These are phyloP conservation scores for Cyanistes caeruleus DNA, from an alignment of 2,113 vertebrate genomes.

Conservation along the genomic window DNA sequence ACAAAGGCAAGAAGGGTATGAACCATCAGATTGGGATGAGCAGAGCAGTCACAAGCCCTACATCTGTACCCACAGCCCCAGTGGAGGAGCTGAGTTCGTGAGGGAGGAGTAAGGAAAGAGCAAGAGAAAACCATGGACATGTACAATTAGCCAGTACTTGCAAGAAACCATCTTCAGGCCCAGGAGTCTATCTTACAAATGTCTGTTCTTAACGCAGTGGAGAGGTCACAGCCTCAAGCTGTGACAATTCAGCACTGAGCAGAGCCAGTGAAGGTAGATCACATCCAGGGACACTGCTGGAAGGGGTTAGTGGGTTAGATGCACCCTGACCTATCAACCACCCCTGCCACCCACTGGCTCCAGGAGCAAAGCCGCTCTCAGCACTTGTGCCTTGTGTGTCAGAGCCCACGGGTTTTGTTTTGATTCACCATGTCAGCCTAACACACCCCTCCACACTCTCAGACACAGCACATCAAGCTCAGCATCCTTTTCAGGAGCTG, in stretches of 20 bases:
- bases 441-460: no score
- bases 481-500: not conserved
- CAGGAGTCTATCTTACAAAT: no score
- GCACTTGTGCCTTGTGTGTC: not conserved
- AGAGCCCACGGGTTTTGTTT: not conserved
- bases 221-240: not conserved
- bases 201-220: rapidly evolving
- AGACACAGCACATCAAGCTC: rapidly evolving
- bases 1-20: not conserved
- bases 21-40: not conserved
- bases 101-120: not conserved
- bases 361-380: not conserved
- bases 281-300: rapidly evolving
- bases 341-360: not conserved
- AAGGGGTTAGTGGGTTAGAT: not conserved
- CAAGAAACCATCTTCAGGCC: not conserved
- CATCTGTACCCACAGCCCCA: not conserved
- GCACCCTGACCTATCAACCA: not conserved
- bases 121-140: not conserved
- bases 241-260: rapidly evolving
- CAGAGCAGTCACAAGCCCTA: not conserved
- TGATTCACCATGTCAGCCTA: not conserved
- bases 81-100: not conserved
- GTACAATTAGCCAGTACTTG: not conserved
- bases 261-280: not conserved